These are phyloP conservation scores for Nothoprocta pentlandii DNA, from an alignment of 2,113 vertebrate species.

Conservation along the genomic window DNA sequence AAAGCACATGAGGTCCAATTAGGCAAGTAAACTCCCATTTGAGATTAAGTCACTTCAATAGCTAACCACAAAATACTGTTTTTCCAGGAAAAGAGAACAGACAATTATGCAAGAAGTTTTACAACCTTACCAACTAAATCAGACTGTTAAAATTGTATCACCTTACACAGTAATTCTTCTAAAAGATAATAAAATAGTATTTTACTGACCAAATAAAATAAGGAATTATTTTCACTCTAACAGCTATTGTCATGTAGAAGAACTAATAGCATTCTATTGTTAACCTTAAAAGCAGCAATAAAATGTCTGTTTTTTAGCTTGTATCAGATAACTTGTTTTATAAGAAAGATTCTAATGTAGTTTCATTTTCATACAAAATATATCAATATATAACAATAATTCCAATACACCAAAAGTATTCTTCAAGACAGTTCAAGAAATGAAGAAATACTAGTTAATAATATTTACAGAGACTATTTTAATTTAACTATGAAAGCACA, in stretches of 20 bases:
- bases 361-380: background rate
- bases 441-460: background rate
- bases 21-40: conserved; percentile 1
- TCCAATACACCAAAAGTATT: background rate
- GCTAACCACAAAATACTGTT: background rate
- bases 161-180: background rate
- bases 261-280: background rate
- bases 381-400: background rate
- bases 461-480: background rate
- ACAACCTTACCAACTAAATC: background rate
- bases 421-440: background rate
- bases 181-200: background rate
- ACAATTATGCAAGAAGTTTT: background rate
- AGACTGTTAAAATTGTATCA: background rate
- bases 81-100: background rate
- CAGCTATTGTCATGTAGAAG: background rate
- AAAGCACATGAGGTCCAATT: background rate
- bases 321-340: background rate
- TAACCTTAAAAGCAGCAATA: background rate
- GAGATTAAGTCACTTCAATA: background rate
- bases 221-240: background rate
- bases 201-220: background rate
- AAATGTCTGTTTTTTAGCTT: background rate
- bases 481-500: background rate
- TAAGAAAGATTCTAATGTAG: background rate